Conservation (phyloP, 2,888 invertebrate species). For the Automeris io region DNA sequence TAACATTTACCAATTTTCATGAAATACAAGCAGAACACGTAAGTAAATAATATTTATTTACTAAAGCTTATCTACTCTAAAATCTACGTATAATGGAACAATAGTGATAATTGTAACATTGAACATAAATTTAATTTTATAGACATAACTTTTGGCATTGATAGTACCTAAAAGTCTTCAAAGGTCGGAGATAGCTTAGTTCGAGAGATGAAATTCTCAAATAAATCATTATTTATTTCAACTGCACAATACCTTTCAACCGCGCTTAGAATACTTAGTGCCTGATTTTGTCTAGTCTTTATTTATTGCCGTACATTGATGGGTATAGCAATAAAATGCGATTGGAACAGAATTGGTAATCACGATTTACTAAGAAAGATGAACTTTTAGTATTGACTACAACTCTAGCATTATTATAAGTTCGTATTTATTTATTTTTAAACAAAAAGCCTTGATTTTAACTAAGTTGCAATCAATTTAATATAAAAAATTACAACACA, state of each 20-base stretch:
- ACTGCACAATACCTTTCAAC: slow-evolving; percentile 15
- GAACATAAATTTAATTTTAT: background rate
- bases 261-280: slow-evolving; percentile 11
- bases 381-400: too few species aligned
- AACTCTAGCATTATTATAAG: too few species aligned
- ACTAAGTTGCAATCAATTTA: too few species aligned
- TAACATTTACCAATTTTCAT: too few species aligned
- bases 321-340: background rate
- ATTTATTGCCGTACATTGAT: slow-evolving; percentile 4
- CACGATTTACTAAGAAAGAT: background rate
- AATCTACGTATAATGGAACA: too few species aligned
- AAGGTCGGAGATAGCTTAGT: slow-evolving; percentile 14
- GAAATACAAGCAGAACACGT: too few species aligned
- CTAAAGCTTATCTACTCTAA: too few species aligned
- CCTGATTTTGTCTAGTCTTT: slow-evolving; percentile 7
- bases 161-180: slow-evolving; percentile 10
- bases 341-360: background rate
- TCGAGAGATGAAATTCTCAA: slow-evolving; percentile 19
- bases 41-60: too few species aligned
- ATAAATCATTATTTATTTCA: slow-evolving; percentile 24
- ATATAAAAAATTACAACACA: too few species aligned
- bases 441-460: too few species aligned
- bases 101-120: too few species aligned
- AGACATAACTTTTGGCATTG: background rate
- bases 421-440: too few species aligned